phyloP scores from a whole-genome alignment of 2,113 vertebrate species.

The Siphamia tubifer region DNA sequence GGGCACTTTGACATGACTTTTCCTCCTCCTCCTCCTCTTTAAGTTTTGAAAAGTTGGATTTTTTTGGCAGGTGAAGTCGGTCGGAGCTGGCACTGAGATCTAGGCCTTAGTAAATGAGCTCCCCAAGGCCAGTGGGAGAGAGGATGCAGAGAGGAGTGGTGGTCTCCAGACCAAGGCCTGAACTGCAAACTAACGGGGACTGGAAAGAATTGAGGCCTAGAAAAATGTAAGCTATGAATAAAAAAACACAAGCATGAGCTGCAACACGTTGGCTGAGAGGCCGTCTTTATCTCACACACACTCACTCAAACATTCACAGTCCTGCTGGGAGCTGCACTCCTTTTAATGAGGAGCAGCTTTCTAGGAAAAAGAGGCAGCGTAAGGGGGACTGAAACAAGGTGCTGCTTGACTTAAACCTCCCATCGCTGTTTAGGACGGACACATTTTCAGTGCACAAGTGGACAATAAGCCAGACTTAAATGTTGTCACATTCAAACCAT shows the following conservation, averaged over 20 bases:
- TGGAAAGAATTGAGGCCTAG: constrained; percentile 30
- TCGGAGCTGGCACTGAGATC: constrained; percentile 11
- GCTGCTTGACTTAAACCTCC: constrained; percentile 6
- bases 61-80: constrained; percentile 45
- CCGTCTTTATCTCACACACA: not conserved
- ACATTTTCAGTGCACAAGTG: not conserved
- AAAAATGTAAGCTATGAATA: constrained; percentile 39
- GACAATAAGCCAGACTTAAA: not conserved
- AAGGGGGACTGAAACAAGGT: constrained; percentile 10
- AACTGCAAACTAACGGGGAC: constrained; percentile 23
- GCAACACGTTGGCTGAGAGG: not conserved
- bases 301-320: not conserved
- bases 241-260: constrained; percentile 8
- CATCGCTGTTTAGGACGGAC: constrained; percentile 2
- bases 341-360: constrained; percentile 67
- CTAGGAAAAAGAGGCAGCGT: constrained; percentile 14
- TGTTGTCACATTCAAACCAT: constrained; percentile 3
- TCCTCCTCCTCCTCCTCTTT: not conserved
- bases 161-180: not conserved
- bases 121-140: not conserved
- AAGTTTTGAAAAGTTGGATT: constrained; percentile 45
- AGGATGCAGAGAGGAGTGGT: constrained; percentile 1
- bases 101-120: constrained; percentile 25
- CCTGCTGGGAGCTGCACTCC: constrained; percentile 8
- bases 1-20: constrained; percentile 33